Percentiles rank a stretch among this genome's conserved stretches.
phyloP scores from a whole-genome alignment of 2,797 vertebrate species.

The Malurus splendens region DNA sequence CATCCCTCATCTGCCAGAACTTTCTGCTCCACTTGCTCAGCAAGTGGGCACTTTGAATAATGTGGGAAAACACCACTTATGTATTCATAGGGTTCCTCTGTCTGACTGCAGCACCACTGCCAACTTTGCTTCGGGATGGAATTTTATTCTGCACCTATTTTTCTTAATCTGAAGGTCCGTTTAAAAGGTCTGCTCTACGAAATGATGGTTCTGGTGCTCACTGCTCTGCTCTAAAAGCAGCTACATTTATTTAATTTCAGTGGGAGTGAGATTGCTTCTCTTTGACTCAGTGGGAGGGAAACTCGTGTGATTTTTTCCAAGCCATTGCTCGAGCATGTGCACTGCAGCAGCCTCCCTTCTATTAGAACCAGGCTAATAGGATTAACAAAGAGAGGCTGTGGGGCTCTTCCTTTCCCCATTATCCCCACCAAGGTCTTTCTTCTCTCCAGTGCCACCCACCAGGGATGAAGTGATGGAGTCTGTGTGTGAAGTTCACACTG shows the following conservation, averaged over 20 bases:
- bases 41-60: constrained; percentile 34
- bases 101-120: neutral
- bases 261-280: constrained; percentile 27
- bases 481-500: neutral
- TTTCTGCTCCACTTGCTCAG: constrained; percentile 47
- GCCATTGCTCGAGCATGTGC: neutral
- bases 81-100: neutral
- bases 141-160: constrained; percentile 15
- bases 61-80: constrained; percentile 34
- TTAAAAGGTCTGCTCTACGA: constrained; percentile 12
- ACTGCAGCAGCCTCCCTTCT: neutral
- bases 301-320: neutral
- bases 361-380: neutral
- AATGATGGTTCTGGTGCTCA: neutral
- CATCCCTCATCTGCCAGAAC: constrained; percentile 24
- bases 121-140: constrained; percentile 12
- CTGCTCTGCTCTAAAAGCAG: constrained; percentile 7
- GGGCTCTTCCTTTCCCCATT: neutral
- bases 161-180: constrained; percentile 13
- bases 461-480: neutral
- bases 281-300: constrained; percentile 29
- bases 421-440: neutral
- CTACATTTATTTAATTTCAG: constrained; percentile 19
- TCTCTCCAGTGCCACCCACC: neutral
- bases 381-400: neutral